A percentile compares a stretch with the other conserved stretches of the same genome.
Conservation (phyloP, 2,113 vertebrate genomes). For the Coracopsis vasa region DNA sequence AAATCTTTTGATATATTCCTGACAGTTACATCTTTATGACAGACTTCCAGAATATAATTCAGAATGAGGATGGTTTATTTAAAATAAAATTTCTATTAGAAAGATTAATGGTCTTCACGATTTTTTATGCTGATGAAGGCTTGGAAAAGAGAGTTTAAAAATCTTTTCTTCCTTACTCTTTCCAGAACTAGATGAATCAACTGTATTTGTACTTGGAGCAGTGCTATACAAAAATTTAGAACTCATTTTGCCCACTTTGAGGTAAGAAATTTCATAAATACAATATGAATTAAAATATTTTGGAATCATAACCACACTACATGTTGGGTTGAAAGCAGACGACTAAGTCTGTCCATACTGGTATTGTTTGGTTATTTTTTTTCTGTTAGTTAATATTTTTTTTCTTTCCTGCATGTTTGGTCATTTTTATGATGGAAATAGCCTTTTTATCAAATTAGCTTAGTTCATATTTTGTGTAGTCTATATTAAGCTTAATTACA, state of each 20-base stretch:
- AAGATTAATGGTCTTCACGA: neutral
- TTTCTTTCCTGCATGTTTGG: neutral
- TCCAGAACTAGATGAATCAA: conserved; percentile 92
- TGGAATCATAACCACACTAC: neutral
- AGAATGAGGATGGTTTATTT: neutral
- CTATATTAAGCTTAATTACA: neutral
- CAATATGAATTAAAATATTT: neutral
- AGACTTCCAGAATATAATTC: neutral
- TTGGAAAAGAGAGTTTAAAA: neutral
- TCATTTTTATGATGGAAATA: neutral
- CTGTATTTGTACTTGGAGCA: conserved; percentile 95
- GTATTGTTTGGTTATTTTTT: neutral
- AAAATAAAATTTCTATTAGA: neutral
- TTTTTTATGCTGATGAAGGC: neutral
- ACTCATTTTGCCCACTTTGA: conserved; percentile 94
- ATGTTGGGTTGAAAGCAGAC: conserved; percentile 3
- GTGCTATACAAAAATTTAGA: conserved; percentile 98
- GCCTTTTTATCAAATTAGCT: neutral
- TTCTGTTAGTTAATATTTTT: neutral
- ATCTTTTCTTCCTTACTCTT: neutral
- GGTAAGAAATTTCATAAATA: conserved; percentile 79
- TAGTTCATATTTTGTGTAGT: neutral
- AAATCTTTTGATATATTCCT: neutral
- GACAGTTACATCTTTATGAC: neutral
- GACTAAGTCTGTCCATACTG: neutral